Conservation (phyloP, 2,113 vertebrate species). For the Pachycephala philippinensis region DNA sequence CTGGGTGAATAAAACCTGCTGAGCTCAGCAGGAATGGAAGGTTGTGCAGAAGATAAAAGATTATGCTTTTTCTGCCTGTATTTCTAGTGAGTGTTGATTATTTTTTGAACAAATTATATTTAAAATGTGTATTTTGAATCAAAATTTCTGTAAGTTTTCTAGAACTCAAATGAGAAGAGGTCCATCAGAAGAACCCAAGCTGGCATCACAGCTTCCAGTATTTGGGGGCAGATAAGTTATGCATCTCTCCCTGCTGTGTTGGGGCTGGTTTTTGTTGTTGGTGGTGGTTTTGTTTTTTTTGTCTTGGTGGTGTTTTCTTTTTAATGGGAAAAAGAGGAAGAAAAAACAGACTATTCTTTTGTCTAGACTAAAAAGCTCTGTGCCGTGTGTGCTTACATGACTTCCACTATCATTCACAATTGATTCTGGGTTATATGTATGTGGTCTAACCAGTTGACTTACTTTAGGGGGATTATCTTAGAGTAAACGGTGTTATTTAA, state of each 20-base stretch:
- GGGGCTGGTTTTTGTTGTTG: accelerated
- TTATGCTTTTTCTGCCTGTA: background rate
- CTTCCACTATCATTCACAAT: background rate
- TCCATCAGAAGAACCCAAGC: background rate
- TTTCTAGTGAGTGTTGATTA: background rate
- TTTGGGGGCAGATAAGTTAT: accelerated
- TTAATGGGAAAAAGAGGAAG: background rate
- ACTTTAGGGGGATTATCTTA: background rate
- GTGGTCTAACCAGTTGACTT: background rate
- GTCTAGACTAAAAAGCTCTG: background rate
- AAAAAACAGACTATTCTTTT: background rate
- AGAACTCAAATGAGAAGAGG: background rate
- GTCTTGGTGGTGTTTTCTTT: background rate
- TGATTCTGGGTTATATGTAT: background rate
- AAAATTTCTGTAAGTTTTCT: background rate
- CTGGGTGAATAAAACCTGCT: background rate
- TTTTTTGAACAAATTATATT: background rate
- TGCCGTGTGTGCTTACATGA: background rate
- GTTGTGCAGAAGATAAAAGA: background rate
- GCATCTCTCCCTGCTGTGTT: background rate
- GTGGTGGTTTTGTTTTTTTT: background rate
- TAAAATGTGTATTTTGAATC: background rate
- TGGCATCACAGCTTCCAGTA: background rate
- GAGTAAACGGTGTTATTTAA: background rate
- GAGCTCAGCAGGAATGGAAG: background rate